Evolutionary conservation across 2,113 vertebrate genomes (phyloP).

Genomic region (Cyphomyrus plagiostoma): DNA sequence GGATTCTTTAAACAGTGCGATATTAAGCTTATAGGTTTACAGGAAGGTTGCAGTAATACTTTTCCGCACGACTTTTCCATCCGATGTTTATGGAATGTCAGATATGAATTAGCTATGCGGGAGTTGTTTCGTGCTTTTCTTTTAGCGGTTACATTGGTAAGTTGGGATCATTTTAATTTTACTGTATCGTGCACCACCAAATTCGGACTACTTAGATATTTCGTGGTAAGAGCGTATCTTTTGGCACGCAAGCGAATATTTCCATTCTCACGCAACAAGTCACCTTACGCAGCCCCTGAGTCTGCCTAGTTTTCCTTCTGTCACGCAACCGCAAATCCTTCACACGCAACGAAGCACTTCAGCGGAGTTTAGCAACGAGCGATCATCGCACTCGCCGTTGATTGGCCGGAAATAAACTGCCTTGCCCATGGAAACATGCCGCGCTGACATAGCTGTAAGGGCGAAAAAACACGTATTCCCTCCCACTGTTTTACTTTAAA

Average conservation of each 20-base stretch:
- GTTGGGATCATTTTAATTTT: not conserved
- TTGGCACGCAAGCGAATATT: not conserved
- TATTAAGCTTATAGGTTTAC: not conserved
- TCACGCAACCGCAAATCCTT: conserved; percentile 11
- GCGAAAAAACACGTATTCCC: not conserved
- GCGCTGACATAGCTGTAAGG: not conserved
- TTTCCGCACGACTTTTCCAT: not conserved
- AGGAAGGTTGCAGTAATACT: not conserved
- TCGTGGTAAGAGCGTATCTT: not conserved
- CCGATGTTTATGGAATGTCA: not conserved
- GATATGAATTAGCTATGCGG: not conserved
- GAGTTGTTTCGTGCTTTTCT: not conserved
- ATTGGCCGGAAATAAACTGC: not conserved
- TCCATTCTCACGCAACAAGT: conserved; percentile 7
- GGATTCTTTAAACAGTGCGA: not conserved
- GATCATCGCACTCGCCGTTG: not conserved
- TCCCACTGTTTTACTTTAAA: conserved; percentile 1
- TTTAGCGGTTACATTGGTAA: not conserved
- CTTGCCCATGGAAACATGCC: not conserved
- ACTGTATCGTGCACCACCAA: not conserved
- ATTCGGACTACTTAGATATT: not conserved
- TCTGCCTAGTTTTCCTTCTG: not conserved
- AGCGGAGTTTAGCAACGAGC: not conserved
- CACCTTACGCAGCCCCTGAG: not conserved
- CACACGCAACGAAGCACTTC: not conserved